phyloP scores from a whole-genome alignment of 2,888 invertebrate genomes.

The Zygogramma bicolorata region DNA sequence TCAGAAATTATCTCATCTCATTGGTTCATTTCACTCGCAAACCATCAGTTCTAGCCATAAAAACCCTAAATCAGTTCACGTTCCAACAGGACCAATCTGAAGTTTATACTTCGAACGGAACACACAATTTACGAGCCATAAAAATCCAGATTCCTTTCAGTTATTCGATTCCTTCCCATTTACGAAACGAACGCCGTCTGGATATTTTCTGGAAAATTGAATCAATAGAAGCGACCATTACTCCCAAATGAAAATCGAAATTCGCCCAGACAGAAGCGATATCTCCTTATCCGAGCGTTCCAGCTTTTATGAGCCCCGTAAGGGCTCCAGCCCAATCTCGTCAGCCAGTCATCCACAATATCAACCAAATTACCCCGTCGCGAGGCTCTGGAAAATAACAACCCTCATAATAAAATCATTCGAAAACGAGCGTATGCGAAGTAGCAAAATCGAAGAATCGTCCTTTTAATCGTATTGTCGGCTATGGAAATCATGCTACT shows the following conservation, averaged over 20 bases:
- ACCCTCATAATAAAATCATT: too few relatives aligned
- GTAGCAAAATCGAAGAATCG: neutral
- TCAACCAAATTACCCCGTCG: neutral
- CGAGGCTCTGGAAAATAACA: neutral
- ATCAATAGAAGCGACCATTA: conserved; percentile 12
- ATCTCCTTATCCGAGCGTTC: neutral
- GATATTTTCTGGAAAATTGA: conserved; percentile 1
- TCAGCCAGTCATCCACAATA: neutral
- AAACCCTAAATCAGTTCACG: neutral
- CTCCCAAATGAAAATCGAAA: conserved; percentile 14
- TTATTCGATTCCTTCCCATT: neutral
- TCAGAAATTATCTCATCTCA: too few relatives aligned
- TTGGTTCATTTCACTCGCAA: neutral
- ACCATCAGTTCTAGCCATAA: neutral
- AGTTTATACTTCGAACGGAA: neutral
- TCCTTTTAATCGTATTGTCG: too few relatives aligned
- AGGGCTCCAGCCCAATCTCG: neutral
- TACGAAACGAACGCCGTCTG: neutral
- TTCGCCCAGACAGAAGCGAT: conserved; percentile 8
- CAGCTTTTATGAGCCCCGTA: neutral
- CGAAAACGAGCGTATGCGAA: neutral
- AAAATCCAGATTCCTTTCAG: neutral
- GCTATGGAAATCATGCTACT: neutral
- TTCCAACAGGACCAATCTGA: neutral
- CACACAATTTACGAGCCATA: neutral